Evolutionary conservation across 2,113 vertebrate species (phyloP).

Genomic region (Lethenteron reissneri): DNA sequence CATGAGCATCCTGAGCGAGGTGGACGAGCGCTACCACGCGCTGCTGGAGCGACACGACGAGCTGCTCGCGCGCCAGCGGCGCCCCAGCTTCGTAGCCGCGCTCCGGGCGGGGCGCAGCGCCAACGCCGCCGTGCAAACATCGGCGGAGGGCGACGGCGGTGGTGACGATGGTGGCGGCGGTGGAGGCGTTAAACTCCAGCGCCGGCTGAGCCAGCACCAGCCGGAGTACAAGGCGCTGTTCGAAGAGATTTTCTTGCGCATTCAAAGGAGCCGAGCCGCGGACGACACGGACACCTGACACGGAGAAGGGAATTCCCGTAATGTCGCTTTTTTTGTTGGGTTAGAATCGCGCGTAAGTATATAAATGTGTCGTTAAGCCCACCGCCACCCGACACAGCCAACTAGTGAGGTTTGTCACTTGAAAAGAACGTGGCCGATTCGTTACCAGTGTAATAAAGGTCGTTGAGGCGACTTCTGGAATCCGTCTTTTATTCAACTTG

Average conservation of each 20-base stretch:
- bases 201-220: slow-evolving; percentile 64
- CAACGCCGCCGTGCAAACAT: slow-evolving; percentile 45
- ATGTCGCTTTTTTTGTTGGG: too few species aligned
- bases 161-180: slow-evolving; percentile 16
- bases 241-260: slow-evolving; percentile 89
- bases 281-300: too few species aligned
- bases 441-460: too few species aligned
- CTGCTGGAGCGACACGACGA: slow-evolving; percentile 91
- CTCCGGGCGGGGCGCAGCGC: slow-evolving; percentile 82
- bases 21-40: slow-evolving; percentile 93
- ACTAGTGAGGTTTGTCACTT: too few species aligned
- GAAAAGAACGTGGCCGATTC: too few species aligned
- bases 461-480: too few species aligned
- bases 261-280: slow-evolving; percentile 89
- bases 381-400: too few species aligned
- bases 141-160: slow-evolving; percentile 29
- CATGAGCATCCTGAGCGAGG: slow-evolving; percentile 91
- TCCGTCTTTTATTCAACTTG: too few species aligned
- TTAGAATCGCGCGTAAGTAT: too few species aligned
- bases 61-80: slow-evolving; percentile 70
- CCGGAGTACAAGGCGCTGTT: slow-evolving; percentile 96
- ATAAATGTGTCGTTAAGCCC: too few species aligned
- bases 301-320: too few species aligned
- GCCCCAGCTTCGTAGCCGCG: slow-evolving; percentile 55
- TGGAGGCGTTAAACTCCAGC: too few species aligned